phyloP scores from a whole-genome alignment of 2,797 vertebrate species.

The Allobates femoralis region DNA sequence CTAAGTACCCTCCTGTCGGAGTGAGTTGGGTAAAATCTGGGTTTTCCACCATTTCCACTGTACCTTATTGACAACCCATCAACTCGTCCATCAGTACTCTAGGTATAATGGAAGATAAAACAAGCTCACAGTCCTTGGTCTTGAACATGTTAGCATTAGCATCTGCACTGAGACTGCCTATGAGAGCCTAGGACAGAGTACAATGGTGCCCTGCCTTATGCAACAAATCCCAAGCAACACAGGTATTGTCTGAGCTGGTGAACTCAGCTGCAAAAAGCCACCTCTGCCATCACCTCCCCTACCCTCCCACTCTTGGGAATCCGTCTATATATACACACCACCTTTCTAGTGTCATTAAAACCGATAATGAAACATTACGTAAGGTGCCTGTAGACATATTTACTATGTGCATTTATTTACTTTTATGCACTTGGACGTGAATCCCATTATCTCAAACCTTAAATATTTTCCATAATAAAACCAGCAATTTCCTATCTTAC shows the following conservation, averaged over 20 bases:
- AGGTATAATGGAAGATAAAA: background rate
- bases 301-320: background rate
- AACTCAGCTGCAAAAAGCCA: background rate
- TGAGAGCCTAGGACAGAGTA: background rate
- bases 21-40: too few species aligned
- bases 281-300: background rate
- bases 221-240: background rate
- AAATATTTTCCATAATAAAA: conserved; percentile 2
- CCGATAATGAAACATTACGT: background rate
- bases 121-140: too few species aligned
- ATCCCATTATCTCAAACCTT: background rate
- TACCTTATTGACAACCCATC: too few species aligned
- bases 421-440: background rate
- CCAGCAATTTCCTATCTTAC: background rate
- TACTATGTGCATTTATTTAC: background rate
- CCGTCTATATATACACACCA: background rate
- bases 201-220: background rate
- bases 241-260: background rate
- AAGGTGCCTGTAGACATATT: background rate
- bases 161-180: too few species aligned
- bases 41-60: too few species aligned
- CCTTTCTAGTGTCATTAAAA: background rate
- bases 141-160: background rate
- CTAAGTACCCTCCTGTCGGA: too few species aligned
- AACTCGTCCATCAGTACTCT: too few species aligned